Evolutionary conservation across 2,797 vertebrate genomes (phyloP).

Genomic region (Leuciscus waleckii): DNA sequence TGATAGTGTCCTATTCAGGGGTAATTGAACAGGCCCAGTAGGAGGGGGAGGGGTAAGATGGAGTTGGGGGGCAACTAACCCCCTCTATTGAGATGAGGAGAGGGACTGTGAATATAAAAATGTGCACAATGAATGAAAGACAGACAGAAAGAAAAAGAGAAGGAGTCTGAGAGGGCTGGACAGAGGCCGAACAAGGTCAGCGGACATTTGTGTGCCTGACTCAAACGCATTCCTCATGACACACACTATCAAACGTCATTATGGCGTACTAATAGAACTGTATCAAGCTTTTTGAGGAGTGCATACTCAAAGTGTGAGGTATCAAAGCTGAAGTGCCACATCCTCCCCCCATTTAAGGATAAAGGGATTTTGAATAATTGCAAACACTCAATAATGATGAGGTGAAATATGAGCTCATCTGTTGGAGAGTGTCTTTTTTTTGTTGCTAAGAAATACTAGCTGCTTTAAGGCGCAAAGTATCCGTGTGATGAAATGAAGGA

Average conservation of each 20-base stretch:
- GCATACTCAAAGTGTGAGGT: background rate
- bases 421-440: background rate
- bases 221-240: conserved; percentile 46
- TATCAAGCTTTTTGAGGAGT: background rate
- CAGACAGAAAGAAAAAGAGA: conserved; percentile 45
- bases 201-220: conserved; percentile 42
- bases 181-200: conserved; percentile 32
- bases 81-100: conserved; percentile 54
- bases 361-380: background rate
- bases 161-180: conserved; percentile 20
- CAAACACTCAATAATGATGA: background rate
- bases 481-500: conserved; percentile 9
- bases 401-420: background rate
- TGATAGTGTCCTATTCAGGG: conserved; percentile 60
- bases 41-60: conserved; percentile 14
- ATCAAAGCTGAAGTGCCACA: background rate
- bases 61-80: conserved; percentile 43
- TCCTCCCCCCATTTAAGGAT: background rate
- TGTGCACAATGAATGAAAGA: conserved; percentile 47
- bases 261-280: conserved; percentile 19
- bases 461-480: background rate
- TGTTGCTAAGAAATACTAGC: background rate
- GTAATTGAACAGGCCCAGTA: conserved; percentile 64
- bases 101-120: conserved; percentile 60
- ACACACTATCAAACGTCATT: conserved; percentile 37